A percentile compares a stretch with the other conserved stretches of the same genome.
Conservation (phyloP, 1,140 invertebrate genomes). For the Luehdorfia chinensis region DNA sequence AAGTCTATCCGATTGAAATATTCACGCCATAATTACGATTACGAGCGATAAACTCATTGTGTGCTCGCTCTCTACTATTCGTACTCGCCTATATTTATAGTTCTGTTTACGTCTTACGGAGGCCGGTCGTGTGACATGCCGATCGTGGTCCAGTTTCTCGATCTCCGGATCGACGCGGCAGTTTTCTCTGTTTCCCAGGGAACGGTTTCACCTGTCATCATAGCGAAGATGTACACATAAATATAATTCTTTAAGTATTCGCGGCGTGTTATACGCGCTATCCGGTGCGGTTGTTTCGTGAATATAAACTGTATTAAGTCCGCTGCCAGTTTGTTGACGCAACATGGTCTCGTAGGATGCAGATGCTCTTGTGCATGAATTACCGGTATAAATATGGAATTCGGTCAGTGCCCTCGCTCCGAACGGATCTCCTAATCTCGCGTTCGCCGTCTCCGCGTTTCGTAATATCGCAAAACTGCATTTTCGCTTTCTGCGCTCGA, state of each 20-base stretch:
- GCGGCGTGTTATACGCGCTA: constrained; percentile 30
- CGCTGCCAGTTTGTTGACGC: constrained; percentile 31
- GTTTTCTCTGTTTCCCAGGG: constrained; percentile 38
- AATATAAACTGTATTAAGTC: constrained; percentile 52
- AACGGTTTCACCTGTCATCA: constrained; percentile 53
- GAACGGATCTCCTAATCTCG: constrained; percentile 57
- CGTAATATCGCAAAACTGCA: constrained; percentile 48
- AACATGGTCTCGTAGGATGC: constrained; percentile 49
- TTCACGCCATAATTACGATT: no score
- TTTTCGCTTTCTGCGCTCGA: constrained; percentile 55
- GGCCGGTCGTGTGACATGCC: constrained; percentile 11
- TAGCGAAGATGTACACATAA: constrained; percentile 40
- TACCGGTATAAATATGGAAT: constrained; percentile 68
- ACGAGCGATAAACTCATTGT: no score
- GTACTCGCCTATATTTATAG: no score
- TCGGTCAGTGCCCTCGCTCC: constrained; percentile 64
- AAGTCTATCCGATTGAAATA: no score
- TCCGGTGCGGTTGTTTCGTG: constrained; percentile 32
- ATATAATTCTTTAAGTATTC: constrained; percentile 63
- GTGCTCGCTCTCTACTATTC: no score
- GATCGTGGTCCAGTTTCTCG: constrained; percentile 28
- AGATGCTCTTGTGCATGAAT: constrained; percentile 64
- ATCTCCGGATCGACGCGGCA: constrained; percentile 22
- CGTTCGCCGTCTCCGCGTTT: constrained; percentile 45
- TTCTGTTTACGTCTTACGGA: no score